Evolutionary conservation across 2,113 vertebrate species (phyloP).

Genomic region (Urocynchramus pylzowi): DNA sequence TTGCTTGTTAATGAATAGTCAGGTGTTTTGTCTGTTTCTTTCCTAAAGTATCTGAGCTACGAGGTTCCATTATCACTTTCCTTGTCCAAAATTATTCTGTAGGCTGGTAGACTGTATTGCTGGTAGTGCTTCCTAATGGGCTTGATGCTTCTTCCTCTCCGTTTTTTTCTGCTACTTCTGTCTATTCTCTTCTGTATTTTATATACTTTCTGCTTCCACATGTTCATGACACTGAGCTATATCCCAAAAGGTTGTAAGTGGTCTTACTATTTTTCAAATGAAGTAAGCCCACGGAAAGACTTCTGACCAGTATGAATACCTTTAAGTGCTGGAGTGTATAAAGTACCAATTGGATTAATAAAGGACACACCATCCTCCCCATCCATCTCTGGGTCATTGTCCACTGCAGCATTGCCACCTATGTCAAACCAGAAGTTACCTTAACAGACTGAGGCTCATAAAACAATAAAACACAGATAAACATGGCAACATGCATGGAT

Average conservation of each 20-base stretch:
- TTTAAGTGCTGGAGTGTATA: constrained; percentile 90
- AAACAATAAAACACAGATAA: not conserved
- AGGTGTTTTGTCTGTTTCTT: not conserved
- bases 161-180: not conserved
- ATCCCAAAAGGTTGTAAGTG: not conserved
- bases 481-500: constrained; percentile 32
- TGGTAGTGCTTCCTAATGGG: not conserved
- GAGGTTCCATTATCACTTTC: not conserved
- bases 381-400: constrained; percentile 86
- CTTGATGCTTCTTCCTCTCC: not conserved
- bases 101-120: not conserved
- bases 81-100: not conserved
- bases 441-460: constrained; percentile 33
- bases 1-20: not conserved
- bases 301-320: constrained; percentile 73
- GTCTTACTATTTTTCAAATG: not conserved
- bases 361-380: constrained; percentile 95
- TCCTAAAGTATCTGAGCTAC: not conserved
- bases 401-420: constrained; percentile 88
- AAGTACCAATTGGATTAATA: constrained; percentile 84
- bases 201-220: not conserved
- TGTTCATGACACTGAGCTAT: not conserved
- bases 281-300: not conserved
- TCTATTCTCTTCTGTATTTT: not conserved
- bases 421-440: constrained; percentile 67